Evolutionary conservation across 2,888 invertebrate genomes (phyloP).

Genomic region (Andrena flavipes): DNA sequence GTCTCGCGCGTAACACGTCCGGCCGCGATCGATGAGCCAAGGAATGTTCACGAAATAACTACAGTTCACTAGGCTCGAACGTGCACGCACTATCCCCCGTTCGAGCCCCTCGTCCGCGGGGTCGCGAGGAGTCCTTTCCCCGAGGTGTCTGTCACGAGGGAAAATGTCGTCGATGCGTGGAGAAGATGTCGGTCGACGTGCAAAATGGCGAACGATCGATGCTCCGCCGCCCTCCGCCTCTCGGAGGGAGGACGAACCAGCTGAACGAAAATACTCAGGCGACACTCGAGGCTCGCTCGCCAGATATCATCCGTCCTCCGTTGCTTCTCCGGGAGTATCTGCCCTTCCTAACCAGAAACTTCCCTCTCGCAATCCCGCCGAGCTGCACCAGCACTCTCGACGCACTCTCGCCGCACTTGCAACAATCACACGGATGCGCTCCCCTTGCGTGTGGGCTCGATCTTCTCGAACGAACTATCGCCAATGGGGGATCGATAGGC

Average conservation of each 20-base stretch:
- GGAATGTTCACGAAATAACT: conserved; percentile 14
- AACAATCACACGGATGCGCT: conserved; percentile 13
- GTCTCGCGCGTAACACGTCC: conserved; percentile 50
- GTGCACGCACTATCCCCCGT: background rate
- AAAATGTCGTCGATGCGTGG: conserved; percentile 68
- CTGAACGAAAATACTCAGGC: conserved; percentile 57
- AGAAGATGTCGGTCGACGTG: conserved; percentile 80
- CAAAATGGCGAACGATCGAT: conserved; percentile 83
- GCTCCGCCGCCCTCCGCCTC: conserved; percentile 69
- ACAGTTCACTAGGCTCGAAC: background rate
- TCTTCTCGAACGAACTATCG: background rate
- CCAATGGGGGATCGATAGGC: background rate
- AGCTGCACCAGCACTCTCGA: conserved; percentile 45
- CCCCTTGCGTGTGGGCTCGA: conserved; percentile 16
- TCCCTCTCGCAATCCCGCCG: background rate
- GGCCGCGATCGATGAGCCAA: conserved; percentile 64
- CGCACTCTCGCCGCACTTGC: conserved; percentile 43
- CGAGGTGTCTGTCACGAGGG: conserved; percentile 57
- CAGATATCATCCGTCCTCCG: background rate
- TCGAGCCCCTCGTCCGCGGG: background rate
- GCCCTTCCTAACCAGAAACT: background rate
- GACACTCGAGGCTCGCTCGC: conserved; percentile 13
- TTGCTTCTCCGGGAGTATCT: background rate
- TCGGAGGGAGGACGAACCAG: conserved; percentile 62
- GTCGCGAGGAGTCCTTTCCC: conserved; percentile 16